Evolutionary conservation across 2,888 invertebrate species (phyloP), one percentile per base, ranked within the genome.

Genomic region (Corbicula japonica): DNA sequence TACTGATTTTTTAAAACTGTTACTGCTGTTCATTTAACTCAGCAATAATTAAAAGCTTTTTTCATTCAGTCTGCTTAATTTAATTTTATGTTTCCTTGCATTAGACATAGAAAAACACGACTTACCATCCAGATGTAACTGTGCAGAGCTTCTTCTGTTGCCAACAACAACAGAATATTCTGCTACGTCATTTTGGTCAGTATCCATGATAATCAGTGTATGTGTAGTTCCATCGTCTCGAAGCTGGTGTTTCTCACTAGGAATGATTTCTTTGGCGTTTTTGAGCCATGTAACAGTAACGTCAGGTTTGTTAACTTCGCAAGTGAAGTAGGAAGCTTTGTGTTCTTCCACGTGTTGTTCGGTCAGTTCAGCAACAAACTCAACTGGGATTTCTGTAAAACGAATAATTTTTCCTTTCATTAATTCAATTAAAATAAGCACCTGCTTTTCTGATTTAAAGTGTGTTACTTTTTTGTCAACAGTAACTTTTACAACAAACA

Each of bases 161-260:
- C 94, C 94, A 44, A 94, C 92, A 93, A 96, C 95, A 90, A 98
- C 97, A 0, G 97, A 95, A 92, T 98, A 98, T 88, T 96, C 95
- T 18, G 97, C 98, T 35, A 95, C 96, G 93, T 98, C 98, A 69
- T 95, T 95, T 1, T 95, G 92, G 83, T 95, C 95, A 44, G 97
- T 95, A 86, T 97, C 96, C 90, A 97, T 96, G 88, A 98, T 97
- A 93, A 97, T 97, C 38, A 99, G 94, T 87, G 96, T 97, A 92
- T 98, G 98, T 76, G 84, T 75, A 12, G 83, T 87, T 69, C 89
- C 90, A 5, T 90, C 89, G 35, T 88, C 85, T 52, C 83, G 63
- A 34, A 90, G 76, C 61, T 86, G 77, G 66, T 90, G 88, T 63
- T 90, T 92, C 70, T 92, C 91, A 73, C 90, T 90, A 6, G 90